Conservation (phyloP, 2,888 invertebrate species). For the Microplitis manilae region DNA sequence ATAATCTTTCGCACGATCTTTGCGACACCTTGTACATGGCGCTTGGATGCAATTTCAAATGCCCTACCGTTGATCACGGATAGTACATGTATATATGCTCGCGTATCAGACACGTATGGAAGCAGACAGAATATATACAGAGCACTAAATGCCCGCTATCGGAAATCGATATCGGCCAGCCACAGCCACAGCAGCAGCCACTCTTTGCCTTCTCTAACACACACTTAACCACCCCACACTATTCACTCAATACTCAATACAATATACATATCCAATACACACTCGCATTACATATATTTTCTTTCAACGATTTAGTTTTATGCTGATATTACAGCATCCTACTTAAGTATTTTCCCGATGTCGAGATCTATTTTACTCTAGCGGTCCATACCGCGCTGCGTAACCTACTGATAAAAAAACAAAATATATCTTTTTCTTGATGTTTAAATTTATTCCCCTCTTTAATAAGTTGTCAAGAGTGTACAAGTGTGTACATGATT, state of each 20-base stretch:
- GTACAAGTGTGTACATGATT: neutral
- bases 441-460: neutral
- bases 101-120: conserved; percentile 64
- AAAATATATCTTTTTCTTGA: too few relatives aligned
- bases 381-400: too few relatives aligned
- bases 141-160: conserved; percentile 68
- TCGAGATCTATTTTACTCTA: too few relatives aligned
- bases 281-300: conserved; percentile 5
- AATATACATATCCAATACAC: neutral
- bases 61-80: conserved; percentile 44
- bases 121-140: conserved; percentile 66
- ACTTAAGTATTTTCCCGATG: too few relatives aligned
- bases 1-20: conserved; percentile 27
- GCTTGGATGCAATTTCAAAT: conserved; percentile 59
- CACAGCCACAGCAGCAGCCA: conserved; percentile 63
- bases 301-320: neutral
- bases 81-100: conserved; percentile 43
- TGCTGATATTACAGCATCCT: neutral
- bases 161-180: conserved; percentile 70
- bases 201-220: conserved; percentile 56
- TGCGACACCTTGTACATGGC: conserved; percentile 51
- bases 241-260: conserved; percentile 17
- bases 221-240: conserved; percentile 45
- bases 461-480: neutral
- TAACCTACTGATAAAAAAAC: too few relatives aligned